These are phyloP conservation scores for Cephus runcator DNA, from an alignment of 2,888 invertebrate genomes.

Conservation along the genomic window DNA sequence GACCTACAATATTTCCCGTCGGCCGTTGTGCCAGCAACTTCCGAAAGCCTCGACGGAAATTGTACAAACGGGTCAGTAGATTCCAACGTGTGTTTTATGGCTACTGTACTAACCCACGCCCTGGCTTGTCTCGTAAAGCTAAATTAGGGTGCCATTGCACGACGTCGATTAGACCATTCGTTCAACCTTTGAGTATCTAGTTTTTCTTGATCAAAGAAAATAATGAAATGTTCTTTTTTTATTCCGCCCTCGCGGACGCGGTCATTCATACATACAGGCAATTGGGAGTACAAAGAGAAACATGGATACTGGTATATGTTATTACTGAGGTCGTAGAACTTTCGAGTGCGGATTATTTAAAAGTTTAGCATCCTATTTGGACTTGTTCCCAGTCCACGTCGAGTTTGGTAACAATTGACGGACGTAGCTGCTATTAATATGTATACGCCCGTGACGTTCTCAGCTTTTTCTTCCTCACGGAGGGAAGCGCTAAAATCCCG, in stretches of 20 bases:
- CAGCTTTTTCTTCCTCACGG: not conserved
- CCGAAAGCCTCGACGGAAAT: not conserved
- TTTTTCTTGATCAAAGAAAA: conserved; percentile 31
- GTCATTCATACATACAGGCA: conserved; percentile 13
- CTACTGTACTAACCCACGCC: conserved; percentile 4
- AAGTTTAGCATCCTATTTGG: not conserved
- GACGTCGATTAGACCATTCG: conserved; percentile 36
- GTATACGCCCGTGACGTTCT: not conserved
- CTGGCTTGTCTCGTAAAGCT: conserved; percentile 1
- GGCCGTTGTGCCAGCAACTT: conserved; percentile 31
- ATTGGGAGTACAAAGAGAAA: not conserved
- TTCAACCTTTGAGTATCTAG: conserved; percentile 15
- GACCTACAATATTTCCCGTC: conserved; percentile 32
- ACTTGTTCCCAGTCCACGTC: not conserved
- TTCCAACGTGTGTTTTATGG: not conserved
- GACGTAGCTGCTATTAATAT: not conserved
- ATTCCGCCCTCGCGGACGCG: not conserved
- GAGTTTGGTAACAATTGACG: not conserved
- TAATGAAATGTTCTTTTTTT: conserved; percentile 13
- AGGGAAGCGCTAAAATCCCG: conserved; percentile 40
- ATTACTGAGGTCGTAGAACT: not conserved
- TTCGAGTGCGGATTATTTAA: not conserved
- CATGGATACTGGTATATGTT: not conserved
- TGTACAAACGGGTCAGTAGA: conserved; percentile 1
- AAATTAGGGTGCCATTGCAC: not conserved